Evolutionary conservation across 2,888 invertebrate genomes (phyloP).

Genomic region (Tipula unca): DNA sequence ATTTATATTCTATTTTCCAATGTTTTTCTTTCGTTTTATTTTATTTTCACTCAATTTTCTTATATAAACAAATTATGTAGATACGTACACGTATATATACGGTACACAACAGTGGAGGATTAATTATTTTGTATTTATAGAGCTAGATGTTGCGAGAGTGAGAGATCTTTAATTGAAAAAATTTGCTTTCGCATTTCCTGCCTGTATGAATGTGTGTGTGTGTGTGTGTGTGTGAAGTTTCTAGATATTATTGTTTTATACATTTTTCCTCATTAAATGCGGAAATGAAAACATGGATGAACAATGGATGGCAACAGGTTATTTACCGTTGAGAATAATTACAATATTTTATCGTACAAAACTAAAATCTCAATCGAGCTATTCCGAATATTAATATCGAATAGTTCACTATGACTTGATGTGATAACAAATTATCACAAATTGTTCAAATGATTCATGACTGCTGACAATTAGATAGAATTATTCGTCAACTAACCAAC

Average conservation of each 20-base stretch:
- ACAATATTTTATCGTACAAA: neutral
- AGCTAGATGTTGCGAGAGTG: neutral
- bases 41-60: conserved; percentile 9
- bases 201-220: neutral
- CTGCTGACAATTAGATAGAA: too few relatives aligned
- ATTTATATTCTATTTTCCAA: neutral
- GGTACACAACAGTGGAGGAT: neutral
- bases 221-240: neutral
- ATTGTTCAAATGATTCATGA: too few relatives aligned
- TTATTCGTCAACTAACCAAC: too few relatives aligned
- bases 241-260: neutral
- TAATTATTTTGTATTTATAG: neutral
- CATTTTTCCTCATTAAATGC: neutral
- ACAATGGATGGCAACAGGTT: neutral
- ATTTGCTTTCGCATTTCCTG: neutral
- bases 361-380: neutral
- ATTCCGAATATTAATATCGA: neutral
- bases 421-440: too few relatives aligned
- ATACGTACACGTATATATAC: neutral
- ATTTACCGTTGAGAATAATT: neutral
- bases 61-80: neutral
- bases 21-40: neutral
- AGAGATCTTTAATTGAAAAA: neutral
- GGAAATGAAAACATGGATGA: neutral
- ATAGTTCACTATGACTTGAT: too few relatives aligned